These are phyloP conservation scores for Spinus pinus DNA, from an alignment of 2,797 vertebrate genomes.

Conservation along the genomic window DNA sequence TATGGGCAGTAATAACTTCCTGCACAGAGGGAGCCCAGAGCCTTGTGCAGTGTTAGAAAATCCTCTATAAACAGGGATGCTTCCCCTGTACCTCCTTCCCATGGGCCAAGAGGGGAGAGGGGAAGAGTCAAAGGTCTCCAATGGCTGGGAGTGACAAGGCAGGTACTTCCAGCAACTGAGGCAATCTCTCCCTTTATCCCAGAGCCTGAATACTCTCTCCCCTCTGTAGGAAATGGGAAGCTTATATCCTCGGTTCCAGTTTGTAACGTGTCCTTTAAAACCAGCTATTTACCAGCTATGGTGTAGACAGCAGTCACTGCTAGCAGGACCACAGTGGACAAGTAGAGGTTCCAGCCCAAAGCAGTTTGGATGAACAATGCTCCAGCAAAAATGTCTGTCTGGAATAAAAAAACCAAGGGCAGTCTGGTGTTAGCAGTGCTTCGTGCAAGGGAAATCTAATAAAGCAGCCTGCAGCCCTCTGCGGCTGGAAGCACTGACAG, in stretches of 20 bases:
- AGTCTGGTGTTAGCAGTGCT: not conserved
- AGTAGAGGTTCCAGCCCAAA: slow-evolving; percentile 92
- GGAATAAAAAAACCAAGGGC: slow-evolving; percentile 21
- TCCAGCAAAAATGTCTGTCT: slow-evolving; percentile 93
- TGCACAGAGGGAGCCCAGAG: not conserved
- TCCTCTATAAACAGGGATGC: not conserved
- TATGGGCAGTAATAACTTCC: not conserved
- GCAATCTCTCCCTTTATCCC: not conserved
- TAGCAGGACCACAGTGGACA: slow-evolving; percentile 86
- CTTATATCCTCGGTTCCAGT: not conserved
- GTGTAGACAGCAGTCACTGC: slow-evolving; percentile 90
- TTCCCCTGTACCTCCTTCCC: not conserved
- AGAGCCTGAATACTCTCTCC: not conserved
- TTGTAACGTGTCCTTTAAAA: not conserved
- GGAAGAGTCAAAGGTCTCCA: not conserved
- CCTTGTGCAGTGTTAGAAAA: not conserved
- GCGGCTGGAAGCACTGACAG: not conserved
- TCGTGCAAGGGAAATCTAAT: slow-evolving; percentile 18
- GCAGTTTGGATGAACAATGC: slow-evolving; percentile 87
- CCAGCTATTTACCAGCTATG: slow-evolving; percentile 82
- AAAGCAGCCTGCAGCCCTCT: slow-evolving; percentile 14
- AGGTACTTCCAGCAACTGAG: not conserved
- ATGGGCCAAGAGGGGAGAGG: not conserved
- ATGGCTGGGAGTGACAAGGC: not conserved
- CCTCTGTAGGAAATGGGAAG: not conserved